Evolutionary conservation across 2,113 vertebrate species (phyloP).

Genomic region (Cheilinus undulatus): DNA sequence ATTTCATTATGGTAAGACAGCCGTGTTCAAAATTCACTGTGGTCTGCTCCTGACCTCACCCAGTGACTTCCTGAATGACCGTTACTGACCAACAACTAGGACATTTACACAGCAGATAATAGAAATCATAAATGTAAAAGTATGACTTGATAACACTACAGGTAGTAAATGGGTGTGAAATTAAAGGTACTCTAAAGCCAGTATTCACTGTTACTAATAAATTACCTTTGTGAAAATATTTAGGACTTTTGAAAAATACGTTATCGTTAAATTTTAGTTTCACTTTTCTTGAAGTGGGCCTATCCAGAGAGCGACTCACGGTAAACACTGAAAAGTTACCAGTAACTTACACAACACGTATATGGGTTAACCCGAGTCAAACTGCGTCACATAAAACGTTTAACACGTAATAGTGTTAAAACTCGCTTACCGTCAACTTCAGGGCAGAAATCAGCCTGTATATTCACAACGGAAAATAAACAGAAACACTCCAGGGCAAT

Average conservation of each 20-base stretch:
- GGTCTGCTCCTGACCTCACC: background rate
- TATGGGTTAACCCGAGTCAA: background rate
- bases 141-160: background rate
- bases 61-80: background rate
- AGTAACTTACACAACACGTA: slow-evolving; percentile 19
- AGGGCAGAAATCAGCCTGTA: background rate
- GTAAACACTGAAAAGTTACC: slow-evolving; percentile 55
- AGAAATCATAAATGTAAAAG: background rate
- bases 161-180: background rate
- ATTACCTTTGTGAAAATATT: too few relatives aligned
- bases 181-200: background rate
- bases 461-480: background rate
- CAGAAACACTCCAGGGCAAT: background rate
- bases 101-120: background rate
- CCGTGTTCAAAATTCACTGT: background rate
- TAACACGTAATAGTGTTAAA: background rate
- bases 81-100: background rate
- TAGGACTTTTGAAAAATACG: background rate
- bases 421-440: slow-evolving; percentile 53
- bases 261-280: slow-evolving; percentile 21
- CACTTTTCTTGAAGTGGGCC: slow-evolving; percentile 40
- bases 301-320: background rate
- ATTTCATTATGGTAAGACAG: background rate
- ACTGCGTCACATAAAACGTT: slow-evolving; percentile 61
- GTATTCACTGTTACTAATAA: background rate